Base-by-base conservation (phyloP, 2,888 invertebrate species). In the Tenthredo scrophulariae region DNA sequence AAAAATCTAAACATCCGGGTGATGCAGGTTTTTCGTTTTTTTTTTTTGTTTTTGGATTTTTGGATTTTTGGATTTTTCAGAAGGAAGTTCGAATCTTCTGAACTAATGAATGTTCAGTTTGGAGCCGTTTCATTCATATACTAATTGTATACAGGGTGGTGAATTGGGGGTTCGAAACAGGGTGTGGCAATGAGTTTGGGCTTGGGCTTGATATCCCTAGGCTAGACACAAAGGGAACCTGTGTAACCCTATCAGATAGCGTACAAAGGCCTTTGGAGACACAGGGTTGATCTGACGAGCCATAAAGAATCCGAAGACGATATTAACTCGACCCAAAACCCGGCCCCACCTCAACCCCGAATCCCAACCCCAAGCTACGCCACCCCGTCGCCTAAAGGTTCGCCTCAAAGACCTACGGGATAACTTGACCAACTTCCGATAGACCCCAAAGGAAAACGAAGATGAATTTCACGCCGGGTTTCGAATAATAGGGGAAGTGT, bases 231-330 rank as follows among this genome's bases (percentile, higher is more conserved):
- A 54, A 79, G 79, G 62, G 79, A 79, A 58, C 54, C 62, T 80
- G 58, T 62, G 80, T 62, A 80, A 80, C 58, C 80, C 80, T 80
- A 58, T 80, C 33, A 80, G 40, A 80, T 9, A 22, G 37, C 50
- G 22, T 58, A 62, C 80, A 80, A 80, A 80, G 80, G 80, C 80
- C 58, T 80, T 62, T 80, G 80, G 80, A 80, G 80, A 62, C 40
- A 80, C 37, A 80, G 80, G 62, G 80, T 62, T 80, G 80, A 80
- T 80, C 80, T 58, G 80, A 80, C 80, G 80, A 80, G 58, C 80
- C 80, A 80, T 80, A 62, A 80, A 80, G 58, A 80, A 80, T 80
- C 58, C 80, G 80, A 62, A 80, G 80, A 80, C 80, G 80, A 80
- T 80, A 80, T 80, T 58, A 80, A 80, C 58, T 80, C 50, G 62